phyloP scores from a whole-genome alignment of 1,140 invertebrate genomes.

The Aphidius ervi region DNA sequence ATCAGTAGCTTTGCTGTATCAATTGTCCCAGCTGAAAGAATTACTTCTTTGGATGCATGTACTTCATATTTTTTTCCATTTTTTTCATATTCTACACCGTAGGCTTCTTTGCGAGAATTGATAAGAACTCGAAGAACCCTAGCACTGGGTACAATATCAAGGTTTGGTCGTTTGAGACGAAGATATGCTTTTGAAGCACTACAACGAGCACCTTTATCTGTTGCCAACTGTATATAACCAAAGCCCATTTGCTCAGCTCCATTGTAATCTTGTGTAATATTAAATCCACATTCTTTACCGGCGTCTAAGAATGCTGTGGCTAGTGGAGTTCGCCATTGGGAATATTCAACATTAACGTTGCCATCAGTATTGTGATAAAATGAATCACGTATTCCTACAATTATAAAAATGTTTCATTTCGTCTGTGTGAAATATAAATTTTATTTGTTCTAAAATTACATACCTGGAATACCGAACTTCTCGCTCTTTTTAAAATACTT shows the following conservation, averaged over 20 bases:
- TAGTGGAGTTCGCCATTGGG: slow-evolving; percentile 47
- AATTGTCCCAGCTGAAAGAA: slow-evolving; percentile 65
- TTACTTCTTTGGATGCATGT: slow-evolving; percentile 61
- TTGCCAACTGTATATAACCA: slow-evolving; percentile 65
- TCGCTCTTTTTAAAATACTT: slow-evolving; percentile 60
- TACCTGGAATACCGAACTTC: slow-evolving; percentile 52
- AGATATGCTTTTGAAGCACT: slow-evolving; percentile 63
- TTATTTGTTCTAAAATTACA: background rate
- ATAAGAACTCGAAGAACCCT: slow-evolving; percentile 62
- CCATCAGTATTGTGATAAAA: slow-evolving; percentile 52
- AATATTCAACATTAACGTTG: slow-evolving; percentile 45
- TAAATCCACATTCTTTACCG: slow-evolving; percentile 54
- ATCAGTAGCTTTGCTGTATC: slow-evolving; percentile 69
- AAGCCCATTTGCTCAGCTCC: slow-evolving; percentile 54
- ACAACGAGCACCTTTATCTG: slow-evolving; percentile 60
- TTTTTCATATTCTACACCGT: slow-evolving; percentile 54
- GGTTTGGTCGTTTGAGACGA: slow-evolving; percentile 58
- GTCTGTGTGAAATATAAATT: slow-evolving; percentile 55
- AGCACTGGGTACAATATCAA: slow-evolving; percentile 65
- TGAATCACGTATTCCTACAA: slow-evolving; percentile 41
- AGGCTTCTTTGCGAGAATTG: slow-evolving; percentile 50
- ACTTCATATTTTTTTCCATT: slow-evolving; percentile 49
- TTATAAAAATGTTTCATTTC: slow-evolving; percentile 30
- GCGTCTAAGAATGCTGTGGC: slow-evolving; percentile 56
- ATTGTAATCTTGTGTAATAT: slow-evolving; percentile 53